Percentiles rank a stretch among this genome's conserved stretches.
phyloP scores from a whole-genome alignment of 2,888 invertebrate genomes.

The Sturmia bella region DNA sequence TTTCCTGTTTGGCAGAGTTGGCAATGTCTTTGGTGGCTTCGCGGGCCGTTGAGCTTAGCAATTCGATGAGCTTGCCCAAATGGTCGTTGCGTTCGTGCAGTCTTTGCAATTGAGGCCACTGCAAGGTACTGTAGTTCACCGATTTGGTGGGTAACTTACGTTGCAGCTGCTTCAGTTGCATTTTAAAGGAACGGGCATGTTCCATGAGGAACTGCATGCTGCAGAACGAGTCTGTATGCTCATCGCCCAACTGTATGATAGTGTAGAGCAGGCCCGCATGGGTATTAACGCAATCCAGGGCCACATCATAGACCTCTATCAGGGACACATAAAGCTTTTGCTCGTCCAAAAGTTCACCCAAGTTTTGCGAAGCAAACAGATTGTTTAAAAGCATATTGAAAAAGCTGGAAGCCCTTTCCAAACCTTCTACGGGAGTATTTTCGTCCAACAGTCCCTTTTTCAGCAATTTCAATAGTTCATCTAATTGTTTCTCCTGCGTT shows the following conservation, averaged over 20 bases:
- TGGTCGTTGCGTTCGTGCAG: slow-evolving; percentile 85
- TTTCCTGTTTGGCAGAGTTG: slow-evolving; percentile 80
- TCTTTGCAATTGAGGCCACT: slow-evolving; percentile 82
- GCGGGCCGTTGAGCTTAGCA: slow-evolving; percentile 84
- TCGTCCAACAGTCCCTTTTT: slow-evolving; percentile 96
- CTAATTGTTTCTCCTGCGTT: slow-evolving; percentile 94
- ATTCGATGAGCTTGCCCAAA: slow-evolving; percentile 84
- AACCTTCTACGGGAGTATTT: slow-evolving; percentile 91
- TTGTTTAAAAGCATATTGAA: slow-evolving; percentile 92
- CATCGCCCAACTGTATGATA: slow-evolving; percentile 84
- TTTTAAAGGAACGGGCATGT: slow-evolving; percentile 88
- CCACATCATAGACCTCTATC: slow-evolving; percentile 84
- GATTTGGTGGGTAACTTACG: slow-evolving; percentile 85
- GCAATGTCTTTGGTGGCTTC: slow-evolving; percentile 83
- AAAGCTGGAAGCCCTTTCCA: slow-evolving; percentile 92
- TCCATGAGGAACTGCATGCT: slow-evolving; percentile 89
- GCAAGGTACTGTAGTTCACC: slow-evolving; percentile 78
- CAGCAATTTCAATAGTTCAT: slow-evolving; percentile 92
- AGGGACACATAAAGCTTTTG: slow-evolving; percentile 84
- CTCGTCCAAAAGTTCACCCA: slow-evolving; percentile 84
- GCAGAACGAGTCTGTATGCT: slow-evolving; percentile 86
- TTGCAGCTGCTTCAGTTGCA: slow-evolving; percentile 90
- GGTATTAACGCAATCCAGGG: slow-evolving; percentile 87
- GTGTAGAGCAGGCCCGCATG: slow-evolving; percentile 85
- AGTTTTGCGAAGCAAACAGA: slow-evolving; percentile 87